Conservation (phyloP, 2,888 invertebrate species). For the Exocentrus adspersus region DNA sequence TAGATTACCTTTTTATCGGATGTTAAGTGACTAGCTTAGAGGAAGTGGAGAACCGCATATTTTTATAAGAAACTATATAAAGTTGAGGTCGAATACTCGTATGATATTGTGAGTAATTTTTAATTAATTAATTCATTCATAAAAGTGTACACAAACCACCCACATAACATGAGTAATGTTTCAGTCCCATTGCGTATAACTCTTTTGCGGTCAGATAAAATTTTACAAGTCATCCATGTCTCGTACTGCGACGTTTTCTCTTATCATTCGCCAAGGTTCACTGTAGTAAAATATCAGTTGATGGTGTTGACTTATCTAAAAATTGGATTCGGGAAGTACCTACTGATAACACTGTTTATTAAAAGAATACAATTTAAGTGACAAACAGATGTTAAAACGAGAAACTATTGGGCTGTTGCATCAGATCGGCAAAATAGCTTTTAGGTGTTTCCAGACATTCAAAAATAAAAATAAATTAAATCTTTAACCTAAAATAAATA, state of each 20-base stretch:
- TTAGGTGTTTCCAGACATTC: too few species aligned
- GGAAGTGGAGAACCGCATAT: conserved; percentile 6
- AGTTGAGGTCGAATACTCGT: conserved; percentile 5
- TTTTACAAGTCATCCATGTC: conserved; percentile 4
- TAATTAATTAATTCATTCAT: conserved; percentile 6
- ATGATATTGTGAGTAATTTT: conserved; percentile 8
- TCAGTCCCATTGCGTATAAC: not conserved
- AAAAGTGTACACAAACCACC: conserved; percentile 5
- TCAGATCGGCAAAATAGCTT: too few species aligned
- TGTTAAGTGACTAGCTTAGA: not conserved
- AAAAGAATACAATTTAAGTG: too few species aligned
- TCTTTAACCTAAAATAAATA: too few species aligned
- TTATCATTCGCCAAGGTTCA: not conserved
- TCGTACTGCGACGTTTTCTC: not conserved
- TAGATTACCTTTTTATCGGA: not conserved
- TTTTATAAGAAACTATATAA: not conserved
- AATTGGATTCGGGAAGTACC: not conserved
- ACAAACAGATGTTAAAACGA: too few species aligned
- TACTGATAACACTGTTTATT: too few species aligned
- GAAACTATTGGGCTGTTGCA: too few species aligned
- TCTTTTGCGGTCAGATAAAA: conserved; percentile 3
- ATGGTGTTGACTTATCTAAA: not conserved
- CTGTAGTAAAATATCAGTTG: not conserved
- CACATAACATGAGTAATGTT: conserved; percentile 11
- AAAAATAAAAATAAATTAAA: too few species aligned